Evolutionary conservation across 2,888 invertebrate genomes (phyloP).

Genomic region (Pseudoips prasinana): DNA sequence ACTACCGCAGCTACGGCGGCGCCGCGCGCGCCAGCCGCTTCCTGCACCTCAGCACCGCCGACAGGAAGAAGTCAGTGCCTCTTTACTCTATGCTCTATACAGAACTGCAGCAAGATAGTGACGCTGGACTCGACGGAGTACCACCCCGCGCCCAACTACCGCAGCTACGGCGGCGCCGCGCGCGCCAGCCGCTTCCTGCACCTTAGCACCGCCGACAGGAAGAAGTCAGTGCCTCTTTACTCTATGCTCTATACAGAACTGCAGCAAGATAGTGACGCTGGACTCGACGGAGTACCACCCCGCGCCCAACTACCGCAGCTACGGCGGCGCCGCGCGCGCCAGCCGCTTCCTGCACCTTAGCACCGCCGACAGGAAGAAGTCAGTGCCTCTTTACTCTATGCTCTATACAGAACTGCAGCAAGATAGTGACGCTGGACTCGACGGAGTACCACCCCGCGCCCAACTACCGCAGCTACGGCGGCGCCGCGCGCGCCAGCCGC

Average conservation of each 20-base stretch:
- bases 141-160: conserved; percentile 89
- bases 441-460: conserved; percentile 89
- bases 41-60: conserved; percentile 85
- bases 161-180: conserved; percentile 85
- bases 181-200: conserved; percentile 82
- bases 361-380: conserved; percentile 84
- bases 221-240: conserved; percentile 77
- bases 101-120: conserved; percentile 84
- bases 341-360: conserved; percentile 85
- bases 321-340: conserved; percentile 80
- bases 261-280: conserved; percentile 84
- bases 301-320: conserved; percentile 89
- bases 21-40: conserved; percentile 74
- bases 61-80: conserved; percentile 79
- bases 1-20: conserved; percentile 88
- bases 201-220: conserved; percentile 84
- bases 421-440: conserved; percentile 85
- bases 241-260: too few relatives aligned
- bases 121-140: conserved; percentile 86
- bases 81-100: too few relatives aligned
- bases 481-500: conserved; percentile 73
- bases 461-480: conserved; percentile 88
- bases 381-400: too few relatives aligned
- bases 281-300: conserved; percentile 87
- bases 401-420: conserved; percentile 83